Conservation (phyloP, 2,888 invertebrate genomes). For the Limnephilus marmoratus region DNA sequence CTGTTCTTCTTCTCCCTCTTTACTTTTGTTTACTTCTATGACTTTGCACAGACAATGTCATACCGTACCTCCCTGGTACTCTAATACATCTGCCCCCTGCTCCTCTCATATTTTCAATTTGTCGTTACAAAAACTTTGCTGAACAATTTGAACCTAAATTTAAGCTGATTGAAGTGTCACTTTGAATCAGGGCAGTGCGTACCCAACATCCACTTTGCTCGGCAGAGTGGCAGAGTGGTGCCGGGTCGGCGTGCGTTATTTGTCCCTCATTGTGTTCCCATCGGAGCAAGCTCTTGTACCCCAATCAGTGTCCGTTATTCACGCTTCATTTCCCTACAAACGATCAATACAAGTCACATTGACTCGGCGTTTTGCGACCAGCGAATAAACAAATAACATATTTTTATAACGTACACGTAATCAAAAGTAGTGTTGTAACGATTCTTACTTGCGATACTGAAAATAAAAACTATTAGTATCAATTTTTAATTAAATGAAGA, state of each 20-base stretch:
- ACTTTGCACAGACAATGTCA: too few relatives aligned
- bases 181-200: not conserved
- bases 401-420: not conserved
- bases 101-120: not conserved
- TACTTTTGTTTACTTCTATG: too few relatives aligned
- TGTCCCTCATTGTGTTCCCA: not conserved
- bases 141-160: not conserved
- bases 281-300: not conserved
- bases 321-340: not conserved
- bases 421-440: not conserved
- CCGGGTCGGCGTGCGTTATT: not conserved
- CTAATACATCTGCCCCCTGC: too few relatives aligned
- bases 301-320: not conserved
- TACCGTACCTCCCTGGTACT: too few relatives aligned
- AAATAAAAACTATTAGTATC: too few relatives aligned
- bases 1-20: too few relatives aligned
- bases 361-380: not conserved
- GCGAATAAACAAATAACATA: not conserved
- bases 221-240: not conserved
- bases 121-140: not conserved
- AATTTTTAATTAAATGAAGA: too few relatives aligned
- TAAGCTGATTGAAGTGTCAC: not conserved
- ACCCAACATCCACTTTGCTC: not conserved
- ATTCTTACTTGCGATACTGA: not conserved
- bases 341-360: not conserved